Percentiles rank a stretch among this genome's conserved stretches.
phyloP scores from a whole-genome alignment of 2,113 vertebrate genomes.

The Hyaena hyaena region DNA sequence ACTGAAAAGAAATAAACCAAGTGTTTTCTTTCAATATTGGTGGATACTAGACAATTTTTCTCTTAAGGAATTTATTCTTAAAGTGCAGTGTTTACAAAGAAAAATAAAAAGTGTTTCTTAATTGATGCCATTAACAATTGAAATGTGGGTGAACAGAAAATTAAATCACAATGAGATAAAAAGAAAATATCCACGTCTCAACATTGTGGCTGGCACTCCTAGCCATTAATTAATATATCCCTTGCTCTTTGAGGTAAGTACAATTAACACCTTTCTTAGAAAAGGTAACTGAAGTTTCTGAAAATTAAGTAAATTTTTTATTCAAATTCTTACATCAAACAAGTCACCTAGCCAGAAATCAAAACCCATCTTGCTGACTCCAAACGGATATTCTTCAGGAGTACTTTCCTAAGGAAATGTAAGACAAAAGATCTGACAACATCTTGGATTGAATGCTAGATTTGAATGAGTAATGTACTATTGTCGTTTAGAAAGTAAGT shows the following conservation, averaged over 20 bases:
- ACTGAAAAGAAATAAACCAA: slow-evolving; percentile 41
- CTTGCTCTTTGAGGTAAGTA: not conserved
- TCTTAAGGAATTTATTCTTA: not conserved
- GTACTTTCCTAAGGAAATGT: not conserved
- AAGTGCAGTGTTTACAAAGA: not conserved
- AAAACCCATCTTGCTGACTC: not conserved
- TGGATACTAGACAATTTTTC: not conserved
- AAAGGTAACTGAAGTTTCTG: not conserved
- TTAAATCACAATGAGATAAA: not conserved
- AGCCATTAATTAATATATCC: not conserved
- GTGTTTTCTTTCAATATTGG: not conserved
- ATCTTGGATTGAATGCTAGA: not conserved
- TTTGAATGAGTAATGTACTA: not conserved
- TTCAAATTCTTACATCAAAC: not conserved
- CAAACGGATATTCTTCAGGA: not conserved
- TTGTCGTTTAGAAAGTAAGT: not conserved
- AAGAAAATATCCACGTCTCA: not conserved
- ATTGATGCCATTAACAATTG: not conserved
- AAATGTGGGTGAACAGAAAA: not conserved
- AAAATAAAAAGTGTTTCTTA: not conserved
- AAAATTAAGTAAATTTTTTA: not conserved
- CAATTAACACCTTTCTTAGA: not conserved
- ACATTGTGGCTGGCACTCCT: not conserved
- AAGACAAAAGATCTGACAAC: not conserved
- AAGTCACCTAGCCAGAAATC: not conserved